Evolutionary conservation across 2,888 invertebrate genomes (phyloP).

Genomic region (Melinopterus prodromus): DNA sequence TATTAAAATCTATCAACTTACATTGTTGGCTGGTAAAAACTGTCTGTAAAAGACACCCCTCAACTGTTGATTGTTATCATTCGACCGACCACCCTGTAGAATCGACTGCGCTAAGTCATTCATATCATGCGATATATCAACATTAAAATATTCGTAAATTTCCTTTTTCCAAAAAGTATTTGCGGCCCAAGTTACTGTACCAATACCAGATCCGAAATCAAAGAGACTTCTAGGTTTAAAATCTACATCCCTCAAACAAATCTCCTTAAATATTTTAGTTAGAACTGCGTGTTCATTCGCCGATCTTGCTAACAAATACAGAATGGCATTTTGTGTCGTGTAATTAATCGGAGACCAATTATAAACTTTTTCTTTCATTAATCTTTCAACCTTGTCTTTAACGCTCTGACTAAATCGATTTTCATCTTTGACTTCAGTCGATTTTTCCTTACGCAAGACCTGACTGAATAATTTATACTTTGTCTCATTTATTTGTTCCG

Average conservation of each 20-base stretch:
- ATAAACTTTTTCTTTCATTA: conserved; percentile 70
- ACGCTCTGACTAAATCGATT: conserved; percentile 62
- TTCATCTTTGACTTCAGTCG: conserved; percentile 58
- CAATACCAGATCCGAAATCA: conserved; percentile 93
- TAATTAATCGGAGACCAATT: conserved; percentile 80
- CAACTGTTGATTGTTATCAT: conserved; percentile 66
- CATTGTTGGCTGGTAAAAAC: conserved; percentile 75
- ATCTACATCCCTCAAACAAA: conserved; percentile 67
- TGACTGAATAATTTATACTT: conserved; percentile 58
- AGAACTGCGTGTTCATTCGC: conserved; percentile 80
- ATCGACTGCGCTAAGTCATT: conserved; percentile 81
- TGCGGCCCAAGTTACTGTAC: conserved; percentile 87
- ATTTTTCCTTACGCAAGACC: conserved; percentile 46
- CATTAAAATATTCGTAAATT: conserved; percentile 84
- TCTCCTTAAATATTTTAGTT: conserved; percentile 76
- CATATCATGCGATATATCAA: conserved; percentile 85
- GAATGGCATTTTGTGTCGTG: conserved; percentile 68
- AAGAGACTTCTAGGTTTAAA: conserved; percentile 82
- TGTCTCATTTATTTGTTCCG: conserved; percentile 61
- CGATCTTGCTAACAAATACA: conserved; percentile 77
- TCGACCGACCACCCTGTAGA: conserved; percentile 68
- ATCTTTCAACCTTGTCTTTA: conserved; percentile 64
- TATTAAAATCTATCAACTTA: conserved; percentile 50
- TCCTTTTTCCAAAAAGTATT: conserved; percentile 74
- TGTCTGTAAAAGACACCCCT: conserved; percentile 79